Percentiles rank a stretch among this genome's conserved stretches.
phyloP scores from a whole-genome alignment of 2,797 vertebrate genomes.

The Hydrolagus colliei region DNA sequence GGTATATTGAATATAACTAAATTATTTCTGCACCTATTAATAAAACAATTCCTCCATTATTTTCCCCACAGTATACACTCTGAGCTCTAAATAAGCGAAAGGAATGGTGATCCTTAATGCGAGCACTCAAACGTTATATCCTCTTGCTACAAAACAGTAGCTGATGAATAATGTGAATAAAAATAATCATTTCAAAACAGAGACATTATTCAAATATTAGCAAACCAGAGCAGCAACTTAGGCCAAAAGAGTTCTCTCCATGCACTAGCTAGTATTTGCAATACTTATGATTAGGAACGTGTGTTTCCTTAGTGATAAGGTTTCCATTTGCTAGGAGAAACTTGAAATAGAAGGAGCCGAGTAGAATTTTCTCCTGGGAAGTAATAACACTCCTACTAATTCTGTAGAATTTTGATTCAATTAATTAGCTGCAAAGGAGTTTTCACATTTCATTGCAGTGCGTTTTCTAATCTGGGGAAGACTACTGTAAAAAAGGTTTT shows the following conservation, averaged over 20 bases:
- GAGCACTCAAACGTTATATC: background rate
- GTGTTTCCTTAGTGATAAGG: conserved; percentile 59
- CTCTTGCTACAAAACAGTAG: background rate
- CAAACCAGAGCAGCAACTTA: background rate
- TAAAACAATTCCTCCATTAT: background rate
- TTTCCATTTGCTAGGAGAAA: conserved; percentile 50
- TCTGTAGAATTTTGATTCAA: conserved; percentile 55
- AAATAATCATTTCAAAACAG: background rate
- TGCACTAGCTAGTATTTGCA: background rate
- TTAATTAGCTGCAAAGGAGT: conserved; percentile 54
- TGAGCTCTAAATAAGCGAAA: background rate
- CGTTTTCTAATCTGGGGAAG: conserved; percentile 27
- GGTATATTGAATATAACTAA: background rate
- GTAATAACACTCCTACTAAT: conserved; percentile 51
- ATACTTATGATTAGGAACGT: conserved; percentile 48
- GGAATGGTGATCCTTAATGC: background rate
- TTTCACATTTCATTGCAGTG: conserved; percentile 41
- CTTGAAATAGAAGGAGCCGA: conserved; percentile 55
- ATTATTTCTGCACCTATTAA: background rate
- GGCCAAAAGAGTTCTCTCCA: background rate
- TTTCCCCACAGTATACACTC: background rate
- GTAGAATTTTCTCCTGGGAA: conserved; percentile 55
- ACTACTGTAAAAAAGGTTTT: too few relatives aligned
- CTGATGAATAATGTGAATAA: background rate
- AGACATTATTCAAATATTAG: background rate